Base-by-base conservation (phyloP, 2,113 vertebrate genomes). In the Platycercus adscitus region DNA sequence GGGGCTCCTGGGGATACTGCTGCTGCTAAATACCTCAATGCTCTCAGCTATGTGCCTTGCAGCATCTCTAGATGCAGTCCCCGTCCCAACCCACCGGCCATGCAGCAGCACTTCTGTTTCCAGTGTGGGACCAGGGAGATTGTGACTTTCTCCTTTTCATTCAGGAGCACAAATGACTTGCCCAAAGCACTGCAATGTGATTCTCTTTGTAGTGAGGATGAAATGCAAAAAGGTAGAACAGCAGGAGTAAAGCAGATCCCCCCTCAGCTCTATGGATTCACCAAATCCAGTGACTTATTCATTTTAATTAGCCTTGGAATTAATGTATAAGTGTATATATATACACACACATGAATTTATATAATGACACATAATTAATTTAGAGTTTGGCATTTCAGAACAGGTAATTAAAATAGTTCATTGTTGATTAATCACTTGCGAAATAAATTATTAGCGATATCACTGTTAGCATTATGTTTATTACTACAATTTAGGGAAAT, bases 331-430 rank as follows among this genome's bases (percentile, higher is more conserved):
- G 69, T 86, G 52, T 61, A 55, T 68, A 65, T 56, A 89, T 61
- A 86, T 12, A 69, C 25, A 39, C 85, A 76, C 35, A 39, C 86
- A 72, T 69, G 89, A 94, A 91, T 93, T 85, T 91, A 89, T 93
- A 76, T 91, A 89, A 91, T 70, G 89, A 52, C 89, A 92, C 53
- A 47, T 90, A 88, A 96, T 97, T 96, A 93, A 95, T 96, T 95
- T 94, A 63, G 78, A 95, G 69, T 81, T 88, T 88, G 70, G 89
- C 89, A 94, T 96, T 97, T 96, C 91, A 21, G 65, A 89, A 91
- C 77, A 91, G 96, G 97, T 96, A 96, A 97, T 97, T 93, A 96
- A 97, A 97, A 89, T 83, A 90, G 90, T 78, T 94, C 86, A 82
- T 91, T 89, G 87, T 96, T 96, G 77, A 94, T 91, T 94, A 97